Conservation (phyloP, 2,797 vertebrate species). For the Coreius guichenoti region DNA sequence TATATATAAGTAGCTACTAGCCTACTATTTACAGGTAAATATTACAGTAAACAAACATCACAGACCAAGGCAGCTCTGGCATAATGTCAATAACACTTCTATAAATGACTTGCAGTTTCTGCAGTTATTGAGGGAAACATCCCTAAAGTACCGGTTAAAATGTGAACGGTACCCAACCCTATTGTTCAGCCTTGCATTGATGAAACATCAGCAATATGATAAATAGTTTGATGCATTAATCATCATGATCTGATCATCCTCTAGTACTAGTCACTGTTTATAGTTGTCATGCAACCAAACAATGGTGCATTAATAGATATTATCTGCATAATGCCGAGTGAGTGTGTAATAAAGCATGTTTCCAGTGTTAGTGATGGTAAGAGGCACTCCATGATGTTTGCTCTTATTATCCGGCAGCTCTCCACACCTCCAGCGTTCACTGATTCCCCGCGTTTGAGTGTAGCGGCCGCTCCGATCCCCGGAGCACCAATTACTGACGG, state of each 20-base stretch:
- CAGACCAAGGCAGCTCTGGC: too few relatives aligned
- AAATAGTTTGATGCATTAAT: not conserved
- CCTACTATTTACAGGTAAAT: too few relatives aligned
- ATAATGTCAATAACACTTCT: too few relatives aligned
- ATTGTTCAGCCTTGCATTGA: not conserved
- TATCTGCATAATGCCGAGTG: too few relatives aligned
- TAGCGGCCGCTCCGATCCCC: not conserved
- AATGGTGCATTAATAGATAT: not conserved
- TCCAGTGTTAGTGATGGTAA: not conserved
- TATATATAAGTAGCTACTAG: too few relatives aligned
- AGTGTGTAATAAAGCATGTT: not conserved
- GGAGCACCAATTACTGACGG: not conserved
- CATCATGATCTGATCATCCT: not conserved
- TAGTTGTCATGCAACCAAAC: not conserved
- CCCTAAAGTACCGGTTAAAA: too few relatives aligned
- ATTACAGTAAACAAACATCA: too few relatives aligned
- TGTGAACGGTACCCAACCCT: too few relatives aligned
- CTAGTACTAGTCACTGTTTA: not conserved
- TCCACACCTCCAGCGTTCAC: conserved; percentile 6
- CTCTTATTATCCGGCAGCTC: conserved; percentile 25
- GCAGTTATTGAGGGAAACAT: too few relatives aligned
- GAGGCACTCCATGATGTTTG: conserved; percentile 11
- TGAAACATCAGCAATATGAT: not conserved
- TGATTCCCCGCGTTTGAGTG: too few relatives aligned
- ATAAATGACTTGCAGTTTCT: too few relatives aligned